These are phyloP conservation scores for Tragopan temminckii DNA, from an alignment of 2,797 vertebrate genomes.

Conservation along the genomic window DNA sequence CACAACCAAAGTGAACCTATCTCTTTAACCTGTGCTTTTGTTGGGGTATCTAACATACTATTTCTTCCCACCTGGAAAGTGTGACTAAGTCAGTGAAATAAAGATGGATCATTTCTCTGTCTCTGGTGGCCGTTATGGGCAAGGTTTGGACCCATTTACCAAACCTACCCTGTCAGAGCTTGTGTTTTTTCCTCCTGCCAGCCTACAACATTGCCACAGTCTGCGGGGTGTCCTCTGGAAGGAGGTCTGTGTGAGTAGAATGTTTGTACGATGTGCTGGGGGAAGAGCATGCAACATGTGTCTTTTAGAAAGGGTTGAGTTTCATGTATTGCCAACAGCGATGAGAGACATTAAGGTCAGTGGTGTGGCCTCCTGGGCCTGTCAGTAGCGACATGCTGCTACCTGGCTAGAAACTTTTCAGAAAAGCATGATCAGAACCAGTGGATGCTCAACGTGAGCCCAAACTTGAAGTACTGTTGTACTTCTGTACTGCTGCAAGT, in stretches of 20 bases:
- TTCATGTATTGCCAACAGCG: fast-evolving
- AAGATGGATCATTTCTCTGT: background rate
- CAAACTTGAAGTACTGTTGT: background rate
- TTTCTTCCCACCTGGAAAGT: background rate
- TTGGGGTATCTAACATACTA: background rate
- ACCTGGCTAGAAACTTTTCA: background rate
- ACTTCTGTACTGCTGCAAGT: background rate
- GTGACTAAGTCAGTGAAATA: background rate
- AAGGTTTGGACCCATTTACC: background rate
- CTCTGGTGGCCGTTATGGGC: background rate
- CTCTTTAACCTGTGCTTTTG: background rate
- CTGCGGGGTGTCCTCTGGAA: background rate
- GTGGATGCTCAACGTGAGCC: background rate
- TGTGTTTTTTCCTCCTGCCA: background rate
- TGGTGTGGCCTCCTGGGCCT: background rate
- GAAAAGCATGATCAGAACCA: background rate
- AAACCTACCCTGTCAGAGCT: background rate
- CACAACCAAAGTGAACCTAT: background rate
- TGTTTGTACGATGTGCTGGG: background rate
- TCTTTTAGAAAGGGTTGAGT: background rate
- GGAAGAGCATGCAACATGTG: background rate
- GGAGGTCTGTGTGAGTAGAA: background rate
- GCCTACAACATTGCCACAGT: background rate
- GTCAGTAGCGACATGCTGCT: background rate
- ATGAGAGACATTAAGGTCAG: background rate